A percentile compares a stretch with the other conserved stretches of the same genome.
Evolutionary conservation across 2,113 vertebrate genomes (phyloP).

Genomic region (Regulus satrapa): DNA sequence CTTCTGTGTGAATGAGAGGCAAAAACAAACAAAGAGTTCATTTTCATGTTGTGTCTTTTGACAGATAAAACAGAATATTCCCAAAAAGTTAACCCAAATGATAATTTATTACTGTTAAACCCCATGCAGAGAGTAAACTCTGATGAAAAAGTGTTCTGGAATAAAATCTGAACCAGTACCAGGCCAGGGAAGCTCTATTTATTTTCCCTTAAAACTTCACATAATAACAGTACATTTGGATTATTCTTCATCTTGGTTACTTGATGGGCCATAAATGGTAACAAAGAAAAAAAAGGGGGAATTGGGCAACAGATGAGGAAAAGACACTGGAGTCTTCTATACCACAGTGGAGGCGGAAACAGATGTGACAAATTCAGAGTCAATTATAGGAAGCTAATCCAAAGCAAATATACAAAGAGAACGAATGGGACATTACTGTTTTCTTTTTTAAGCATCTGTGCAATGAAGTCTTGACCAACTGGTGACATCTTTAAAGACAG

Average conservation of each 20-base stretch:
- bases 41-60: neutral
- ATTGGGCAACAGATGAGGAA: neutral
- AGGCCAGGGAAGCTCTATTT: neutral
- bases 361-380: neutral
- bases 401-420: neutral
- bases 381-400: neutral
- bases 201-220: neutral
- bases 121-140: neutral
- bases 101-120: neutral
- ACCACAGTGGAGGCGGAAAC: neutral
- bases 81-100: neutral
- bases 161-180: neutral
- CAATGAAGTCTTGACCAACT: neutral
- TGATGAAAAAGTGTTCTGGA: neutral
- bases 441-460: neutral
- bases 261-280: neutral
- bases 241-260: neutral
- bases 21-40: neutral
- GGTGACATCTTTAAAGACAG: neutral
- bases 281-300: neutral
- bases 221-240: neutral
- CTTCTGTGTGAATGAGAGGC: conserved; percentile 55
- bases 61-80: neutral
- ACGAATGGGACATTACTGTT: neutral
- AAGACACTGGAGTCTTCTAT: neutral